phyloP scores from a whole-genome alignment of 2,797 vertebrate genomes.

The Otolemur crassicaudatus region DNA sequence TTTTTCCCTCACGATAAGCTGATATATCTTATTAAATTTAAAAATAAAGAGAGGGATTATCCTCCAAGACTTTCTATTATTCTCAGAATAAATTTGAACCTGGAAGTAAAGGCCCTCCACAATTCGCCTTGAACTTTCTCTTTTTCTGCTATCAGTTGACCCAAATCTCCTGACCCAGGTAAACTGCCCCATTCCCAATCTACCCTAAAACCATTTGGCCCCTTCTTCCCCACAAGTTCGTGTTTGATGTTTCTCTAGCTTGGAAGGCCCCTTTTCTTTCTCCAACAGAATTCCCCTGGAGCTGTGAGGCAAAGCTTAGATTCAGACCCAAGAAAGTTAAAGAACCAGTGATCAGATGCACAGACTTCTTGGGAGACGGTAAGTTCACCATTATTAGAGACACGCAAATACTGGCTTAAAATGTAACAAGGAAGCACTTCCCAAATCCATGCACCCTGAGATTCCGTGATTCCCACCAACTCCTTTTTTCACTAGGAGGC shows the following conservation, averaged over 20 bases:
- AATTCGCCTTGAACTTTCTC: background rate
- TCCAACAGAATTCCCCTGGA: background rate
- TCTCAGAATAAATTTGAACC: conserved; percentile 1
- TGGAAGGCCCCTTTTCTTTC: background rate
- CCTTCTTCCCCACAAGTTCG: background rate
- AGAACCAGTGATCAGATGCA: background rate
- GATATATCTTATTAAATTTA: background rate
- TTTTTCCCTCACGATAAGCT: background rate
- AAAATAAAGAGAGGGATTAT: background rate
- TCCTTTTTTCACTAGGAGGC: background rate
- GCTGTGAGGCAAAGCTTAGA: background rate
- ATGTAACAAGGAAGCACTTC: background rate
- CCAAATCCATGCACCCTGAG: background rate
- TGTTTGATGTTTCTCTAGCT: background rate
- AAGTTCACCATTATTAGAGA: background rate
- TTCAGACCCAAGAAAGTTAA: background rate
- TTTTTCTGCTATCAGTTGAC: background rate
- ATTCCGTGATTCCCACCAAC: background rate
- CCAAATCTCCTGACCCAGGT: background rate
- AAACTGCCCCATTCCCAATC: background rate
- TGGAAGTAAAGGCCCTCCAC: background rate
- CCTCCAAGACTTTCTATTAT: background rate
- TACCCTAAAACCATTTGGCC: background rate
- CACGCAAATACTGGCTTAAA: background rate
- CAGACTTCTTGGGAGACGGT: background rate